phyloP scores from a whole-genome alignment of 2,888 invertebrate species.

The Lacanobia oleracea region DNA sequence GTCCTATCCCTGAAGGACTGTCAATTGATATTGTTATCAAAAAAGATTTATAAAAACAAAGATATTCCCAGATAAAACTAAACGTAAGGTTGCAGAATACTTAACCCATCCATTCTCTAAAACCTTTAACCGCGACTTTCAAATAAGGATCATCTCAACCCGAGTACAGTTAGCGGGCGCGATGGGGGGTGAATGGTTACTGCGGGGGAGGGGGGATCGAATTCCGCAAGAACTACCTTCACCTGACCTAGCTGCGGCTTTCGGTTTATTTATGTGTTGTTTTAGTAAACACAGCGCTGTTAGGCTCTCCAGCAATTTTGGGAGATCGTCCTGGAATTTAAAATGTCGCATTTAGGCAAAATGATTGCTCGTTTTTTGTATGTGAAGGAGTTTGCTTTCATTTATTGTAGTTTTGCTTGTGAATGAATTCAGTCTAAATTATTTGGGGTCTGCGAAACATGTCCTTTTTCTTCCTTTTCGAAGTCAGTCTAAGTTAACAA shows the following conservation, averaged over 20 bases:
- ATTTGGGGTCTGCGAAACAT: no score
- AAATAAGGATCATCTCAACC: slow-evolving; percentile 66
- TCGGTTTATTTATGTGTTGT: slow-evolving; percentile 71
- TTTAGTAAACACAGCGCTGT: slow-evolving; percentile 66
- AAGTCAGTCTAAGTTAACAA: no score
- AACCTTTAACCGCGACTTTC: slow-evolving; percentile 60
- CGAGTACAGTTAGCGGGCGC: slow-evolving; percentile 60
- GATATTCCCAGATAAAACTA: not conserved
- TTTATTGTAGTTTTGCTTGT: no score
- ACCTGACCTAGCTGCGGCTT: slow-evolving; percentile 80
- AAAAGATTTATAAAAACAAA: not conserved
- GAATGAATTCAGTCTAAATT: no score
- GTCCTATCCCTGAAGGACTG: no score
- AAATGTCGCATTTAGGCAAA: slow-evolving; percentile 21
- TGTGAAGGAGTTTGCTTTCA: no score
- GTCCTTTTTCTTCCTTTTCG: no score
- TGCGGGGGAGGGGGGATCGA: slow-evolving; percentile 72
- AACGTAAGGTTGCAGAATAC: slow-evolving; percentile 49
- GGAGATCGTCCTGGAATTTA: slow-evolving; percentile 46
- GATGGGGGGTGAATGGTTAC: slow-evolving; percentile 63
- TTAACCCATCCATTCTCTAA: slow-evolving; percentile 57
- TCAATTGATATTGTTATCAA: not conserved
- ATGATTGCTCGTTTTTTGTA: slow-evolving; percentile 5
- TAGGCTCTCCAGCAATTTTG: slow-evolving; percentile 55
- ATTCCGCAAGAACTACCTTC: slow-evolving; percentile 84